Evolutionary conservation across 2,113 vertebrate genomes (phyloP), one percentile per base, ranked within the genome.

Genomic region (Calyptomena viridis): DNA sequence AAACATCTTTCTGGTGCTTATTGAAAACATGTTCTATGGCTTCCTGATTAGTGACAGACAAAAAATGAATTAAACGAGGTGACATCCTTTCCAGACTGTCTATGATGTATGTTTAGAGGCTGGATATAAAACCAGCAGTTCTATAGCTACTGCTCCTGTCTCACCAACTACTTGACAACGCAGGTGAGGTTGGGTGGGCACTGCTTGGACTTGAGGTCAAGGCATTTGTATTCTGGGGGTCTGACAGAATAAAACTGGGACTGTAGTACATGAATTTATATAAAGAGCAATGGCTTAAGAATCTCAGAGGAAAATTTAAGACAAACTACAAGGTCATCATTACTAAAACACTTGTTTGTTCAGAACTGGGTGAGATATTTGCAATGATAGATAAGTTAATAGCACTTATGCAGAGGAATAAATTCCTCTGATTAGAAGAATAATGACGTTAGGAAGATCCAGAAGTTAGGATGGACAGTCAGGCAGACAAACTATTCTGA

Each of bases 391-490:
- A 28, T 49, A 78, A 82, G 17, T 87, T 87, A 75, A 33, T 23
- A 68, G 56, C 52, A 81, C 87, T 72, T 91, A 91, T 91, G 93
- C 64, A 73, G 37, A 84, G 76, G 93, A 92, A 92, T 92, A 81
- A 86, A 82, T 89, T 90, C 49, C 25, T 84, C 64, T 93, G 49
- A 96, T 96, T 96, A 94, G 49, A 79, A 72, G 28, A 86, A 78
- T 92, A 93, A 94, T 73, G 20, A 84, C 66, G 42, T 87, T 83
- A 92, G 44, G 39, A 92, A 89, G 62, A 96, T 96, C 77, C 77
- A 8, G 25, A 33, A 0, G 19, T 84, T 93, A 89, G 89, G 62
- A 92, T 96, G 83, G 85, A 64, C 80, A 90, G 83, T 90, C 94
- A 95, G 92, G 93, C 80, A 93, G 86, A 40, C 47, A 87, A 69